Conservation (phyloP, 2,888 invertebrate genomes). For the Bimastos eiseni region DNA sequence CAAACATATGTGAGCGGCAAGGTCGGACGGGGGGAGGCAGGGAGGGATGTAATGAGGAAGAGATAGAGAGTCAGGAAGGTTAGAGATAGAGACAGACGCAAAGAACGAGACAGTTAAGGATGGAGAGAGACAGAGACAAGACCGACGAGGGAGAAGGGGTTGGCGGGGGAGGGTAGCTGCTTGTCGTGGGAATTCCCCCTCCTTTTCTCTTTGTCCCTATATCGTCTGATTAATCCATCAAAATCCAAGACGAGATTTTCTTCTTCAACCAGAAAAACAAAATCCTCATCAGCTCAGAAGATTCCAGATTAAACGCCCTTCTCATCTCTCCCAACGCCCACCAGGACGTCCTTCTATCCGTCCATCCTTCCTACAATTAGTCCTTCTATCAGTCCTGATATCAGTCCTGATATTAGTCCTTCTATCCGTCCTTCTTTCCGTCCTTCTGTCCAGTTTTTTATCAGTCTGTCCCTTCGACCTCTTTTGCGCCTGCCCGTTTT, state of each 20-base stretch:
- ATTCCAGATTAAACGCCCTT: too few relatives aligned
- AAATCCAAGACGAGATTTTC: constrained; percentile 1
- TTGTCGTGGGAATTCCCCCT: not conserved
- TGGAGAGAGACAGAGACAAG: not conserved
- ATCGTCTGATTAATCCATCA: constrained; percentile 6
- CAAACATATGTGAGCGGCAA: not conserved
- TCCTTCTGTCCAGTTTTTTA: not conserved
- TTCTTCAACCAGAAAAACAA: not conserved
- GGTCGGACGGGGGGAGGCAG: not conserved
- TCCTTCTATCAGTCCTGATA: too few relatives aligned
- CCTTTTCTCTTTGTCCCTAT: not conserved
- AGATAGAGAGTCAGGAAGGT: too few relatives aligned
- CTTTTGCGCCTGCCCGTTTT: too few relatives aligned
- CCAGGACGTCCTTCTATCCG: not conserved
- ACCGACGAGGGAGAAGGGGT: too few relatives aligned
- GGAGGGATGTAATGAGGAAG: too few relatives aligned
- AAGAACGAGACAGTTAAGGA: not conserved
- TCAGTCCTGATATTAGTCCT: too few relatives aligned
- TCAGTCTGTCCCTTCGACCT: not conserved
- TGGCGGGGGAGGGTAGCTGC: not conserved
- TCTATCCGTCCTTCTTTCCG: too few relatives aligned
- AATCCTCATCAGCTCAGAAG: constrained; percentile 8
- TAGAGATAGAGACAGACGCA: too few relatives aligned
- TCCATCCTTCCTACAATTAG: not conserved
- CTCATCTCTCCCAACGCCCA: too few relatives aligned